Conservation (phyloP, 2,113 vertebrate genomes). For the Cyprinodon tularosa region DNA sequence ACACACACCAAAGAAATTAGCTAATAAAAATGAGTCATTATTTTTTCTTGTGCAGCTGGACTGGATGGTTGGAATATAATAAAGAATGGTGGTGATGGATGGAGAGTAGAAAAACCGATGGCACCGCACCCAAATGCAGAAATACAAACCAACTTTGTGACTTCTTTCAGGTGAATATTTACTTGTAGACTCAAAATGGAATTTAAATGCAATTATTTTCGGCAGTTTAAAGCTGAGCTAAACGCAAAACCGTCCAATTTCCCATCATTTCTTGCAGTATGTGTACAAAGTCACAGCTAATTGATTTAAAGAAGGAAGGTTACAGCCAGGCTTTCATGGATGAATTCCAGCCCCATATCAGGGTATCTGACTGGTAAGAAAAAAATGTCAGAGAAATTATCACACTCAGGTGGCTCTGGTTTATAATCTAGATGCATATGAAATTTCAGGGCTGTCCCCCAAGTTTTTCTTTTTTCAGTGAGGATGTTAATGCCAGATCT, state of each 20-base stretch:
- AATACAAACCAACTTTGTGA: conserved; percentile 73
- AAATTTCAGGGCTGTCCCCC: too few species aligned
- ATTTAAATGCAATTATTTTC: too few species aligned
- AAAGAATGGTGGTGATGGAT: conserved; percentile 69
- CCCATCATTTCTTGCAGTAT: conserved; percentile 42
- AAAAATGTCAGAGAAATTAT: not conserved
- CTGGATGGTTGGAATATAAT: conserved; percentile 63
- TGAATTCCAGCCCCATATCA: conserved; percentile 71
- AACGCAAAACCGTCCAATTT: not conserved
- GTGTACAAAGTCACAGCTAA: conserved; percentile 74
- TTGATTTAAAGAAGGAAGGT: conserved; percentile 70
- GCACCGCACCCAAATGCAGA: conserved; percentile 54
- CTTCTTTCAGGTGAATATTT: conserved; percentile 71
- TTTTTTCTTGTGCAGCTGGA: conserved; percentile 39
- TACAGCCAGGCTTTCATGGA: conserved; percentile 75
- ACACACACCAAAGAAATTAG: too few species aligned
- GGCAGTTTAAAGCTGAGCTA: not conserved
- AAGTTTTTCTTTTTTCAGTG: too few species aligned
- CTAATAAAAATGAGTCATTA: not conserved
- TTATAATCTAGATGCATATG: not conserved
- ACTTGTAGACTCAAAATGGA: not conserved
- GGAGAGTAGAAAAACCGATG: conserved; percentile 44
- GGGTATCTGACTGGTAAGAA: conserved; percentile 79
- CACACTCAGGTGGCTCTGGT: too few species aligned
- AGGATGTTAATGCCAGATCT: too few species aligned